Evolutionary conservation across 2,888 invertebrate species (phyloP), one percentile per base, ranked within the genome.

Genomic region (Eurytoma californica): DNA sequence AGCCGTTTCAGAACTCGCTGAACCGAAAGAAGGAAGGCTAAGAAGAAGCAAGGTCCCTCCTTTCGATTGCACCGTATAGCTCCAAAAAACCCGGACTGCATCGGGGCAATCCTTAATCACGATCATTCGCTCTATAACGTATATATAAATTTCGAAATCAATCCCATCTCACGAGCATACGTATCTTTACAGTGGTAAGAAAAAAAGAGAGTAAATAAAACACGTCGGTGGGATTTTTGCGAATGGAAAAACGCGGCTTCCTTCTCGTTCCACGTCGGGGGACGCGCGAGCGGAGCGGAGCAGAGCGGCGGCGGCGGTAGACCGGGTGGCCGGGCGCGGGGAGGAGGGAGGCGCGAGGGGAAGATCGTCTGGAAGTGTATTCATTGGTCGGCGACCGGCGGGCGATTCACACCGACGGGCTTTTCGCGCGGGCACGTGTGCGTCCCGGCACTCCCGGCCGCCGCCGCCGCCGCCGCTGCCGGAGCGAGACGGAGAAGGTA

Each of bases 341-440:
- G n/a, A 20, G 30, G 30, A 12, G 16, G 30, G 39, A 30, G 39
- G 30, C 18, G 53, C n/a, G 63, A 28, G 18, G 63, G 28, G 51
- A 28, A 55, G 13, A 63, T 72, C 61, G 61, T 75, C 53, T 68
- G 60, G 51, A 75, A 53, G 61, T 61, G 39, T 53, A 75, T 68
- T 68, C 75, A 75, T 75, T 75, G 75, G 75, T 61, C 61, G 68
- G 51, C 53, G 47, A 75, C 75, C 75, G 68, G 53, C 72, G 63
- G 68, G 68, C 75, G 68, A 51, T 75, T 75, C 61, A 68, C 68
- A 61, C 30, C 75, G 39, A 68, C 60, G 53, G 53, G 51, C 67
- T 75, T 74, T 73, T 57, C 65, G 72, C 51, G 47, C 16, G 47
- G 47, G 18, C 28, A 51, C 58, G 30, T 74, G 28, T 14, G 39